Percentiles rank a stretch among this genome's conserved stretches.
phyloP scores from a whole-genome alignment of 2,888 invertebrate genomes.

The Norana najaformis region DNA sequence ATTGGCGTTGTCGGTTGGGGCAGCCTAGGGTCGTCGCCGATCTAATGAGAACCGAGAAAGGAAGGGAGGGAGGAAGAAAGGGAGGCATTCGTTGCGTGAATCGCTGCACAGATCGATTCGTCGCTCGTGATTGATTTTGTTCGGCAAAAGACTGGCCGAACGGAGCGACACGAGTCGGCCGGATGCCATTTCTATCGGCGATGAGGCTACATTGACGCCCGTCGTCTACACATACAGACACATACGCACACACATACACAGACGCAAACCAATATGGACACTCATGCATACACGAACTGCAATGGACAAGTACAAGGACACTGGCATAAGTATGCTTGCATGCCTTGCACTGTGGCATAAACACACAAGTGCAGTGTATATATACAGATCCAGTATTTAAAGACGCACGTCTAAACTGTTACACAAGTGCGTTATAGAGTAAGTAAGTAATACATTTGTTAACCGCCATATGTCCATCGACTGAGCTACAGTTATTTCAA shows the following conservation, averaged over 20 bases:
- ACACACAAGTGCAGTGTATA: no score
- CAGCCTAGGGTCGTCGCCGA: background rate
- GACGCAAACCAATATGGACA: background rate
- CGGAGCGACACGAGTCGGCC: background rate
- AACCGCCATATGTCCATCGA: no score
- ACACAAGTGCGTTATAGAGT: background rate
- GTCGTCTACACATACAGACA: background rate
- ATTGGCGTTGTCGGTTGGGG: slow-evolving; percentile 21
- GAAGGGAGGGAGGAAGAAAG: background rate
- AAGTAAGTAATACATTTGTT: no score
- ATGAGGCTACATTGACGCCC: background rate
- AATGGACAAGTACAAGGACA: background rate
- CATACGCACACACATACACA: background rate
- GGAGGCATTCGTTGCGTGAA: slow-evolving; percentile 5
- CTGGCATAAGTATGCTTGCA: background rate
- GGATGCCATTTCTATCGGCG: background rate
- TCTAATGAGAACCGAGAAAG: background rate
- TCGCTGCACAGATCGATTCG: background rate
- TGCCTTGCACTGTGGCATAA: no score
- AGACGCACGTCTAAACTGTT: no score
- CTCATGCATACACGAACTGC: background rate
- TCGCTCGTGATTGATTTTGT: background rate
- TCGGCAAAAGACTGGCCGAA: background rate
- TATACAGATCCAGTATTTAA: background rate
- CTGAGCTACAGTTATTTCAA: background rate